Evolutionary conservation across 2,797 vertebrate genomes (phyloP).

Genomic region (Xiphorhynchus erythropygius): DNA sequence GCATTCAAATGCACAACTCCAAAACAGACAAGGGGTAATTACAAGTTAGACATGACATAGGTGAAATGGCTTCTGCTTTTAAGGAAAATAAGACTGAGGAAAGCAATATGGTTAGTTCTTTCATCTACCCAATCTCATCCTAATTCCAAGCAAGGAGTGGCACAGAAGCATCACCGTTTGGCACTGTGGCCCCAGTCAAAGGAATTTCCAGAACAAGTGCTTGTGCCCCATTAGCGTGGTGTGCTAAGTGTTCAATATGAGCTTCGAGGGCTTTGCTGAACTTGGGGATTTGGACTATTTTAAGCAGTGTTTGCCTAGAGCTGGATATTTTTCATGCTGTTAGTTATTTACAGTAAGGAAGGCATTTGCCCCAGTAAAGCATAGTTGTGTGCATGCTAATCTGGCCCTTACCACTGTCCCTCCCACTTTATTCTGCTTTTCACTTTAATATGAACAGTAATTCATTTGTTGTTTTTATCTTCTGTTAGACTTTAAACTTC

Average conservation of each 20-base stretch:
- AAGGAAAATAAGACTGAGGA: conserved; percentile 44
- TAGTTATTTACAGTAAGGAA: neutral
- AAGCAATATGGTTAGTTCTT: neutral
- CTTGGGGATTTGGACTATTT: neutral
- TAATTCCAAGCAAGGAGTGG: neutral
- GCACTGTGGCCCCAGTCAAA: neutral
- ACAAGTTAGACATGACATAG: conserved; percentile 24
- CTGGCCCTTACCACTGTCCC: neutral
- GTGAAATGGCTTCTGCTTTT: conserved; percentile 50
- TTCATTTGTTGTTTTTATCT: neutral
- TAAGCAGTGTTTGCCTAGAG: neutral
- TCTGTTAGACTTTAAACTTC: neutral
- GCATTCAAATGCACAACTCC: conserved; percentile 38
- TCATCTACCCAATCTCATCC: neutral
- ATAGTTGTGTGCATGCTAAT: neutral
- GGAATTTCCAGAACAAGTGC: neutral
- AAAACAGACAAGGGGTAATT: conserved; percentile 64
- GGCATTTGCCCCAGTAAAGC: neutral
- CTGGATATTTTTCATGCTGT: neutral
- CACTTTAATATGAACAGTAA: neutral
- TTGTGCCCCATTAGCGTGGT: neutral
- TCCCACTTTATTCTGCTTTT: neutral
- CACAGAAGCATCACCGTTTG: neutral
- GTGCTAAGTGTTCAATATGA: neutral
- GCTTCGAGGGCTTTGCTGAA: neutral